phyloP scores from a whole-genome alignment of 2,113 vertebrate species.

The Taxidea taxus region DNA sequence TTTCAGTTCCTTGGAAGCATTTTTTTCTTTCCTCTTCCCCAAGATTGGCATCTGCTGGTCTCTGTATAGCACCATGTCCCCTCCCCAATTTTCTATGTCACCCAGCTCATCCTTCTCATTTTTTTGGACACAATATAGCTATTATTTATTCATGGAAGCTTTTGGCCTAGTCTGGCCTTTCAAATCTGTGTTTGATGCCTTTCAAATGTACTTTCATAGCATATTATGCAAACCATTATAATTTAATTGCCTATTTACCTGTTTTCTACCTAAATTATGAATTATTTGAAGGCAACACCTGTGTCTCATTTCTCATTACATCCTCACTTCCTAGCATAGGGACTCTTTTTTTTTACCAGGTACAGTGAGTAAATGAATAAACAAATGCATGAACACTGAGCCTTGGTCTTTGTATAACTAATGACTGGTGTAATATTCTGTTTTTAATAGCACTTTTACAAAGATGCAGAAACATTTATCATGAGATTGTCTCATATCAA shows the following conservation, averaged over 20 bases:
- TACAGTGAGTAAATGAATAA: conserved; percentile 3
- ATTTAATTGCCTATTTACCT: conserved; percentile 38
- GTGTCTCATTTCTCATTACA: conserved; percentile 10
- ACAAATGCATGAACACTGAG: background rate
- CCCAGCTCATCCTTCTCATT: background rate
- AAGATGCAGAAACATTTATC: background rate
- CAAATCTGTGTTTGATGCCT: background rate
- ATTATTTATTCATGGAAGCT: background rate
- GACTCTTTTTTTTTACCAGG: background rate
- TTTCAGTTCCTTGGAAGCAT: background rate
- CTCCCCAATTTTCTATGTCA: background rate
- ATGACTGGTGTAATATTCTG: background rate
- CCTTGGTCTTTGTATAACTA: background rate
- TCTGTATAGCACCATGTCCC: background rate
- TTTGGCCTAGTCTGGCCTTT: background rate
- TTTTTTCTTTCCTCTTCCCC: background rate
- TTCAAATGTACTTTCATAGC: background rate
- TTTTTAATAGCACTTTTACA: background rate
- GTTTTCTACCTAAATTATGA: conserved; percentile 32
- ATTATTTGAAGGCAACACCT: conserved; percentile 6
- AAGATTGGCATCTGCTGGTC: background rate
- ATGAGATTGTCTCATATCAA: background rate
- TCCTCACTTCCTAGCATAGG: background rate
- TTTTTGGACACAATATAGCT: rapidly evolving
- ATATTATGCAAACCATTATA: background rate